Evolutionary conservation across 2,888 invertebrate genomes (phyloP).

Genomic region (Drosophila atripex): DNA sequence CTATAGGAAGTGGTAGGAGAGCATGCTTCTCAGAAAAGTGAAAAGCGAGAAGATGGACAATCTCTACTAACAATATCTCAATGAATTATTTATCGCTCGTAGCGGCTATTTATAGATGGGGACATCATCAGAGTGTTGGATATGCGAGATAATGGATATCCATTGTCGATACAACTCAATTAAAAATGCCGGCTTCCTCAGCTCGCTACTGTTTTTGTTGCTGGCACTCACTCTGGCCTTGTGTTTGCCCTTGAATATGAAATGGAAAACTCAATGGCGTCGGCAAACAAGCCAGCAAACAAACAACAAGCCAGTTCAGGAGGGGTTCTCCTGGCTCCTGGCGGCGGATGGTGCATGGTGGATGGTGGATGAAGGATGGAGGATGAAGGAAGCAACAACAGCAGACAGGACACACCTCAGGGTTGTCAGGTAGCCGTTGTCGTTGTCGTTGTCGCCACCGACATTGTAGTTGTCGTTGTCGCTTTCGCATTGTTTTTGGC

Average conservation of each 20-base stretch:
- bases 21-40: too few relatives aligned
- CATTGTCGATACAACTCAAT: neutral
- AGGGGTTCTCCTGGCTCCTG: too few relatives aligned
- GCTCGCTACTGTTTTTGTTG: too few relatives aligned
- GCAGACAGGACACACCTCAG: conserved; percentile 46
- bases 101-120: neutral
- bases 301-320: conserved; percentile 30
- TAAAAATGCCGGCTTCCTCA: neutral
- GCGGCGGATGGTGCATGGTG: too few relatives aligned
- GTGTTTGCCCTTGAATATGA: conserved; percentile 54
- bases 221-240: conserved; percentile 19
- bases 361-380: too few relatives aligned
- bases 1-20: too few relatives aligned
- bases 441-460: conserved; percentile 35
- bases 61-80: too few relatives aligned
- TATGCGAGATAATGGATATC: neutral
- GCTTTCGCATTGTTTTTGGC: conserved; percentile 34
- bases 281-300: conserved; percentile 46
- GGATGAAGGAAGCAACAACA: neutral
- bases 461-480: conserved; percentile 26
- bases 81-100: neutral
- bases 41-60: too few relatives aligned
- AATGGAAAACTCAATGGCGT: conserved; percentile 55
- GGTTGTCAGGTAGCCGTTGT: conserved; percentile 46
- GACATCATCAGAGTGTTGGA: too few relatives aligned